Conservation (phyloP, 2,888 invertebrate species). For the Anoncus sp. region DNA sequence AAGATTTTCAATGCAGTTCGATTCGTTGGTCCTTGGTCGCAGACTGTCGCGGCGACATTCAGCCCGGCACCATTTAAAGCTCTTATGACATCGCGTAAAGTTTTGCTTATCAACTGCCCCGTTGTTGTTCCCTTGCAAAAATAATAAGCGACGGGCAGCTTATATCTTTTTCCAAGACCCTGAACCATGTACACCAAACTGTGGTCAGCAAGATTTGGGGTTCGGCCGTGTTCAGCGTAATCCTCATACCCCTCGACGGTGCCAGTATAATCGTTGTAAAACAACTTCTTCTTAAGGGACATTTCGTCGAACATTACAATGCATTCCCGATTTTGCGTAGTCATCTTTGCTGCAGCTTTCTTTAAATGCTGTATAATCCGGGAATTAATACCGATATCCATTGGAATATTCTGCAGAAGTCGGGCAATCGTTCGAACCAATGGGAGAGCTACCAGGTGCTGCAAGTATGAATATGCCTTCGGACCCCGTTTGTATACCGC, state of each 20-base stretch:
- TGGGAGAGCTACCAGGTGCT: conserved; percentile 63
- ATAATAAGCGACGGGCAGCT: conserved; percentile 33
- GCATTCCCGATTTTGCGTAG: conserved; percentile 59
- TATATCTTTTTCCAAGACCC: conserved; percentile 14
- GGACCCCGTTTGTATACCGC: conserved; percentile 68
- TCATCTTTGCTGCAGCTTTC: conserved; percentile 52
- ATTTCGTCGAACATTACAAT: conserved; percentile 69
- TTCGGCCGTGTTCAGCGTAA: conserved; percentile 50
- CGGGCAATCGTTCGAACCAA: conserved; percentile 63
- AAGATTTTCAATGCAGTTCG: conserved; percentile 2
- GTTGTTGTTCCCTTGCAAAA: conserved; percentile 32
- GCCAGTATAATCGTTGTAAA: conserved; percentile 56
- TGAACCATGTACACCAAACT: conserved; percentile 27
- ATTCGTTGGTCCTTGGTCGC: conserved; percentile 39
- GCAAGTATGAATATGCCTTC: conserved; percentile 63
- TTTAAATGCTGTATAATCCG: conserved; percentile 57
- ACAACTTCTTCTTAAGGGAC: conserved; percentile 56
- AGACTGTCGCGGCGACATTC: conserved; percentile 27
- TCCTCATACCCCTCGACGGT: conserved; percentile 65
- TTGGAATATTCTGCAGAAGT: conserved; percentile 64
- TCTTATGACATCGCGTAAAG: conserved; percentile 11
- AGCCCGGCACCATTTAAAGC: conserved; percentile 28
- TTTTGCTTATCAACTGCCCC: not conserved
- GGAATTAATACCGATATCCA: conserved; percentile 62
- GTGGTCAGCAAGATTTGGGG: conserved; percentile 28